Evolutionary conservation across 2,888 invertebrate species (phyloP).

Genomic region (Dynastes grantii): DNA sequence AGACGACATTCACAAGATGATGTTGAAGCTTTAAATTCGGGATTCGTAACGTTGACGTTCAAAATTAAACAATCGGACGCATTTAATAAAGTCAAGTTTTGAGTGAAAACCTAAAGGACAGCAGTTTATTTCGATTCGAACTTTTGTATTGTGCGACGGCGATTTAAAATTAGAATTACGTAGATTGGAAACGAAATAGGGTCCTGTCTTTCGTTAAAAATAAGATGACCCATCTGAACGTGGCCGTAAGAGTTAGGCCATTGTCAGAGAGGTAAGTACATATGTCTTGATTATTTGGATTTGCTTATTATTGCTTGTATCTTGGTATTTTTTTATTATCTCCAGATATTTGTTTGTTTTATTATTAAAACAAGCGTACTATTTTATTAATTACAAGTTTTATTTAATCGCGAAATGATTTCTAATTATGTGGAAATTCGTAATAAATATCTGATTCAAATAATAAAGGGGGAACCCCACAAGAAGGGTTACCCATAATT

Average conservation of each 20-base stretch:
- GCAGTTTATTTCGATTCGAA: neutral
- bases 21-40: neutral
- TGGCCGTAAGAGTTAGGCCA: constrained; percentile 78
- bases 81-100: neutral
- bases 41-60: constrained; percentile 8
- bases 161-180: constrained; percentile 7
- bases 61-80: neutral
- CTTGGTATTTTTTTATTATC: too few species aligned
- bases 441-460: too few species aligned
- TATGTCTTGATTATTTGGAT: too few species aligned
- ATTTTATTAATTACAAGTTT: too few species aligned
- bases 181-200: neutral
- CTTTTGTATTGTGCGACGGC: constrained; percentile 14
- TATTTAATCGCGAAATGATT: too few species aligned
- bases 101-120: constrained; percentile 8
- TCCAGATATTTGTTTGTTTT: too few species aligned
- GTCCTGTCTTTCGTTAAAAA: neutral
- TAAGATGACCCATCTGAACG: constrained; percentile 77
- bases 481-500: too few species aligned
- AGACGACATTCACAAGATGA: constrained; percentile 29
- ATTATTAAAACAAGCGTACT: too few species aligned
- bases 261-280: constrained; percentile 76
- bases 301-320: too few species aligned
- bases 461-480: too few species aligned
- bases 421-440: too few species aligned